Base-by-base conservation (phyloP, 1,140 invertebrate species). In the Chironomus tepperi region DNA sequence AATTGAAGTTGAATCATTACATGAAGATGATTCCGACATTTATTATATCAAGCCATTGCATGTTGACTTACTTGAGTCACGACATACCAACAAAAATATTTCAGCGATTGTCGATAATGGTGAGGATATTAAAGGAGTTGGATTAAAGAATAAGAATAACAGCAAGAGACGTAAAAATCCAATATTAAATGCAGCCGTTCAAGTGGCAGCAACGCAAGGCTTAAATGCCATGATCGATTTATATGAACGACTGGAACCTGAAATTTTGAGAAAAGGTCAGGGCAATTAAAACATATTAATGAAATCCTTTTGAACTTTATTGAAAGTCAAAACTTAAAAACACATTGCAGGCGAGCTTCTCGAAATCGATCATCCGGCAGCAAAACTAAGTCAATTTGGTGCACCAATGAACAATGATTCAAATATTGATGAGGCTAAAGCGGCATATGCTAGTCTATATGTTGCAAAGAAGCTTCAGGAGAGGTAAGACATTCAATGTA, bases 381-480 rank as follows among this genome's bases (percentile, higher is more conserved):
- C 80, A 0, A 75, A 81, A 73, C 76, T 82, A 7, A 78, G 80
- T 7, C 78, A 79, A 75, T 82, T 82, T 74, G 82, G 81, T 77
- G 81, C 78, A 21, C 79, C 81, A 24, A 70, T 42, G 12, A 76
- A 76, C 47, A 73, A 74, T 57, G 81, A 80, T 42, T 77, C 79
- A 12, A 77, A 78, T 18, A 74, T 76, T 3, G 73, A 77, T 3
- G 73, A 77, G 57, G 79, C 81, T 74, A 81, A 80, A 80, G 80
- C 81, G 43, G 81, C 81, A 73, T 82, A 80, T 77, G 81, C 81
- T 16, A 79, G 79, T 16, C 77, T 82, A 24, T 76, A 77, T 74
- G 80, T 81, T 21, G 77, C 81, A 74, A 82, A 82, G 77, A 80
- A 79, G 24, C 80, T 82, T 75, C 78, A 78, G 19, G 79, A 81